phyloP scores from a whole-genome alignment of 2,888 invertebrate genomes.

The Proisotoma minuta region DNA sequence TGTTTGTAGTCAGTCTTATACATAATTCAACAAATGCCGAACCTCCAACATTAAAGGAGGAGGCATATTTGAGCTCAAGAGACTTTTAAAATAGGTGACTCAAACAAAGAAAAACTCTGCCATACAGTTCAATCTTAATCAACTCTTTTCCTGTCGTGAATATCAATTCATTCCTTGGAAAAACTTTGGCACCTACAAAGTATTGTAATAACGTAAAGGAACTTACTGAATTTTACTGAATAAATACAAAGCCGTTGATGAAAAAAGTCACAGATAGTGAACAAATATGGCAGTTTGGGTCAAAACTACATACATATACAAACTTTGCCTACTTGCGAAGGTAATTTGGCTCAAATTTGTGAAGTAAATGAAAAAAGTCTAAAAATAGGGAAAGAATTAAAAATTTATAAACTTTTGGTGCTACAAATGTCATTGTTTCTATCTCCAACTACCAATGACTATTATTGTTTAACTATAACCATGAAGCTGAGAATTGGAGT shows the following conservation, averaged over 20 bases:
- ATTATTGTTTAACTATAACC: too few species aligned
- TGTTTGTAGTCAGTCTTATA: conserved; percentile 11
- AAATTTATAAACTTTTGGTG: too few species aligned
- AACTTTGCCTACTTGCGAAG: conserved; percentile 2
- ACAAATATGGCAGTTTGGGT: neutral
- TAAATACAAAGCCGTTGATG: neutral
- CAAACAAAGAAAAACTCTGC: conserved; percentile 12
- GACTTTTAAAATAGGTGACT: conserved; percentile 2
- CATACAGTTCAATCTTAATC: conserved; percentile 15
- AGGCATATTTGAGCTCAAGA: conserved; percentile 3
- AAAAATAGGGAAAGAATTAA: too few species aligned
- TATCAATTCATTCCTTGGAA: neutral
- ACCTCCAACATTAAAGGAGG: neutral
- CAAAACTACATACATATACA: neutral
- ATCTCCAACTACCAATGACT: too few species aligned
- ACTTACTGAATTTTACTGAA: neutral
- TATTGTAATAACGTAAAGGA: neutral
- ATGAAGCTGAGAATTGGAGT: too few species aligned
- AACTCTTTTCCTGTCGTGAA: conserved; percentile 13
- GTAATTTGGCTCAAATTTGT: too few species aligned
- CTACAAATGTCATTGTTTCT: too few species aligned
- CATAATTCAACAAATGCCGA: conserved; percentile 10
- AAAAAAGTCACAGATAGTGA: neutral
- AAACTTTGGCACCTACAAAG: neutral
- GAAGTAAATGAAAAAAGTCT: too few species aligned